Base-by-base conservation (phyloP, 92 coral and sea anemone genomes). In the Galaxea fascicularis region DNA sequence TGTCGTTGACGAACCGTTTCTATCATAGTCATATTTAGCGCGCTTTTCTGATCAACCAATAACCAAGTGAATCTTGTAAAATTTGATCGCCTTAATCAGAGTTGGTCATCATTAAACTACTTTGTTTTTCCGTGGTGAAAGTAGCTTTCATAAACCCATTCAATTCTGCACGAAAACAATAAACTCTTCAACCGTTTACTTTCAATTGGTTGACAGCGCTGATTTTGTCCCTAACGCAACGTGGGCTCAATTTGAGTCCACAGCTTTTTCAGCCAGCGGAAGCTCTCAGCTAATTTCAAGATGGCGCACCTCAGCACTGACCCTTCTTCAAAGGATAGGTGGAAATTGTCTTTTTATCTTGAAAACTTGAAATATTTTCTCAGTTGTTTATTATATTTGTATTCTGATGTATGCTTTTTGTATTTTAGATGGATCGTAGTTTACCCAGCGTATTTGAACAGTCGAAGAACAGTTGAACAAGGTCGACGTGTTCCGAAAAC, bases 1-100 rank as follows among this genome's bases (percentile, higher is more conserved):
- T 95, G 99, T 66, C 98, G 83, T 76, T 91, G 95, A 4, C 96
- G 98, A 26, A 95, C 99, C 28, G 99, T 92, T 89, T 97, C 99
- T 63, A 97, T 92, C 93, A 95, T 90, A 30, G 98, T 93, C 98
- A 91, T 94, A 65, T 12, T 63, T n/a, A 31, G 71, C 68, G 84
- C 70, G 71, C 69, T 57, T 57, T 56, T 31, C 51, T 71, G 28
- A 70, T 73, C 51, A 14, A 30, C 73, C 64, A 71, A n/a, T 27
- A 66, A 20, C 39, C 39, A 7, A 24, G 54, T 13, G 29, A 53
- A 51, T 15, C 65, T 51, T 27, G 21, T 4, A 46, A 27, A 24
- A 4, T 22, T 71, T 10, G 30, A 44, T 11, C 35, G 31, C 0
- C 0, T 28, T 28, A 39, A 31, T 0, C 47, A 20, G 5, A 69